Evolutionary conservation across 2,888 invertebrate genomes (phyloP).

Genomic region (Netelia fuscicornis): DNA sequence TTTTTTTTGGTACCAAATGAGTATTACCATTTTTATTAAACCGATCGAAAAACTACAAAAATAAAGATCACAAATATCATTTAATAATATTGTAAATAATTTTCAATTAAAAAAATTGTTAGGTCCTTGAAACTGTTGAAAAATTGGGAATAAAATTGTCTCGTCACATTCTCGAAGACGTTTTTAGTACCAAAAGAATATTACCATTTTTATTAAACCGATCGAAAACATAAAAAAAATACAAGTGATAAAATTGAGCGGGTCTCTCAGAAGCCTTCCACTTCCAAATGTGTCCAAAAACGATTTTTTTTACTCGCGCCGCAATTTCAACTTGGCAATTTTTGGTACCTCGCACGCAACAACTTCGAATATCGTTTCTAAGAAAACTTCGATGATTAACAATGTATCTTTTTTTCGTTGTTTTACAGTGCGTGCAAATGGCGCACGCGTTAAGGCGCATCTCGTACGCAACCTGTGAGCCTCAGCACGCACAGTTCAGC

Average conservation of each 20-base stretch:
- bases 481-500: constrained; percentile 92
- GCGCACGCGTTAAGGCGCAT: constrained; percentile 93
- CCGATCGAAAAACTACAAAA: too few species aligned
- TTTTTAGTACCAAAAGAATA: too few species aligned
- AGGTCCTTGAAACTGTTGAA: too few species aligned
- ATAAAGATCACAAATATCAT: too few species aligned
- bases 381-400: constrained; percentile 21
- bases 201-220: too few species aligned
- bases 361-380: constrained; percentile 67
- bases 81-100: background rate
- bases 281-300: background rate
- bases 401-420: constrained; percentile 62
- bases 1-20: too few species aligned
- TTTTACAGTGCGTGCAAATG: constrained; percentile 92
- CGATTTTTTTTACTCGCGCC: background rate
- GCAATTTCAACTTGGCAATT: background rate
- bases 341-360: constrained; percentile 40
- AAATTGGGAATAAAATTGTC: too few species aligned
- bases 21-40: too few species aligned
- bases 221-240: too few species aligned
- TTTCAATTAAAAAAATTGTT: background rate
- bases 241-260: too few species aligned
- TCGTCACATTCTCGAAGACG: too few species aligned
- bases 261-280: too few species aligned
- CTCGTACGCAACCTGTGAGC: constrained; percentile 94